Evolutionary conservation across 2,797 vertebrate species (phyloP).

Genomic region (Gila robusta): DNA sequence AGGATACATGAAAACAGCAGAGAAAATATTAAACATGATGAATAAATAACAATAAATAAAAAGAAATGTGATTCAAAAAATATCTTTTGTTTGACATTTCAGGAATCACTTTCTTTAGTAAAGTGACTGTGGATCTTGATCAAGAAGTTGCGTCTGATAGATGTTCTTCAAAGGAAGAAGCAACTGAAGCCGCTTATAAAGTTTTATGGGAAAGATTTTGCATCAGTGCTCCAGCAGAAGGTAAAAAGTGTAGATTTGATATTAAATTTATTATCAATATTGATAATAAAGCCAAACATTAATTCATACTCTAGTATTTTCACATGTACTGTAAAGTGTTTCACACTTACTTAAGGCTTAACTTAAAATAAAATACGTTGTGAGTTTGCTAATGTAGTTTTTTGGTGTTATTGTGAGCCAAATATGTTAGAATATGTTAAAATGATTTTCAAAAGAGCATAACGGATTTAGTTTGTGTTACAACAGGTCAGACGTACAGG

Average conservation of each 20-base stretch:
- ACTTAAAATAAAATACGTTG: background rate
- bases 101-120: conserved; percentile 54
- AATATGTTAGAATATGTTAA: background rate
- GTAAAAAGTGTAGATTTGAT: conserved; percentile 27
- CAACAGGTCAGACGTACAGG: conserved; percentile 53
- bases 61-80: background rate
- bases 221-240: conserved; percentile 44
- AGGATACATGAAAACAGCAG: background rate
- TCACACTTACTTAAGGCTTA: background rate
- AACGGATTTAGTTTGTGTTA: background rate
- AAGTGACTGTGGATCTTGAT: conserved; percentile 59
- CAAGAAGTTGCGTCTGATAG: conserved; percentile 29
- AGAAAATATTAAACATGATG: background rate
- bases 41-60: background rate
- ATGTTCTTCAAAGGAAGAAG: conserved; percentile 37
- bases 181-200: conserved; percentile 60
- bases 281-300: too few species aligned
- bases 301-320: background rate
- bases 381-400: background rate
- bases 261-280: background rate
- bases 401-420: background rate
- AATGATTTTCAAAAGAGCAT: background rate
- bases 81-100: conserved; percentile 7
- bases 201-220: conserved; percentile 52
- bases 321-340: background rate